These are phyloP conservation scores for Drosophila anomelani DNA, from an alignment of 2,888 invertebrate species.

Conservation along the genomic window DNA sequence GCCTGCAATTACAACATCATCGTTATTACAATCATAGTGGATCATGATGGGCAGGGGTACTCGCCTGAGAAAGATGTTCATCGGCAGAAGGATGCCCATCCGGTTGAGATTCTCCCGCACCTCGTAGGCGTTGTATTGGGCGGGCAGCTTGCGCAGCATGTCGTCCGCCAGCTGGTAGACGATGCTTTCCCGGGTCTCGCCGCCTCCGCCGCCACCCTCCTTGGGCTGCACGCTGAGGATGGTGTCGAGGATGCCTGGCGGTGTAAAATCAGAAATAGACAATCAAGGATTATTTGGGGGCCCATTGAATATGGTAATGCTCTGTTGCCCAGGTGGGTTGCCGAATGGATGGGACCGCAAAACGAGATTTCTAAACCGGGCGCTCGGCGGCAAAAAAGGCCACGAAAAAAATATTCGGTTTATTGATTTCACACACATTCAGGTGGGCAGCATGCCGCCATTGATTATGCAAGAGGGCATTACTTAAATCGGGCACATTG, in stretches of 20 bases:
- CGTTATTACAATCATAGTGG: background rate
- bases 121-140: conserved; percentile 95
- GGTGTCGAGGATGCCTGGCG: conserved; percentile 92
- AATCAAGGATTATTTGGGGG: conserved; percentile 20
- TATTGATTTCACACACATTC: conserved; percentile 42
- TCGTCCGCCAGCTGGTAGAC: conserved; percentile 97
- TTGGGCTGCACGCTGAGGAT: conserved; percentile 99
- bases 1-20: conserved; percentile 83
- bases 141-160: conserved; percentile 94
- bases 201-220: conserved; percentile 95
- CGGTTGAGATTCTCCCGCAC: conserved; percentile 94
- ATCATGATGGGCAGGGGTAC: background rate
- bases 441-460: conserved; percentile 20
- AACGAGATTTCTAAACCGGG: conserved; percentile 17
- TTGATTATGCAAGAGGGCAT: conserved; percentile 49
- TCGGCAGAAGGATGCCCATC: conserved; percentile 96
- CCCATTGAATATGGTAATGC: conserved; percentile 51
- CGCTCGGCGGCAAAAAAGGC: conserved; percentile 10
- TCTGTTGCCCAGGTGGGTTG: conserved; percentile 45
- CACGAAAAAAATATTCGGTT: conserved; percentile 43
- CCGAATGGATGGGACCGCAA: conserved; percentile 4
- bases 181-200: conserved; percentile 96
- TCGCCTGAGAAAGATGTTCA: conserved; percentile 96
- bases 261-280: conserved; percentile 17
- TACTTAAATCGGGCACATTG: conserved; percentile 44